Evolutionary conservation across 30 jellyfish, hydroid and myxozoan species (phyloP), one percentile per base, ranked within the genome.

Genomic region (Calvadosia cruxmelitensis): DNA sequence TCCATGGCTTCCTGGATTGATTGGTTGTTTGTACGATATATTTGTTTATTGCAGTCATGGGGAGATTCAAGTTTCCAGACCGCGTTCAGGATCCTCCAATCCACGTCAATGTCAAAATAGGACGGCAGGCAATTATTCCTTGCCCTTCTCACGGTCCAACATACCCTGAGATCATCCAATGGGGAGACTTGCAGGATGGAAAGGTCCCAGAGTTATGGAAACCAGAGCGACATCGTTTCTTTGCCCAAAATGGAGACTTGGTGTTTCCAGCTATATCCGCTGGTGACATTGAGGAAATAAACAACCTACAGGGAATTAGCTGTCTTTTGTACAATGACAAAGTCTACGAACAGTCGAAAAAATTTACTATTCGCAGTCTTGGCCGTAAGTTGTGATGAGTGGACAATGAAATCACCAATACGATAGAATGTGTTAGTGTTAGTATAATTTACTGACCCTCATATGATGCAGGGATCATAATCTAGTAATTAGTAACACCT

Each of bases 151-250:
- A 67, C 53, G 69, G 91, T 63, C 28, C 68, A 27, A 68, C 82
- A 0, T 62, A 30, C 76, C 91, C 91, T 48, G 61, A 74, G 10
- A 78, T 69, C 29, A 42, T 78, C 0, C 80, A 78, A 50, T 78
- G 91, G 91, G 91, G 91, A 53, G 69, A 70, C 42, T 75, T 78
- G 27, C 91, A 81, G 20, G 32, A 71, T 1, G 73, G 68, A 0
- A 74, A 36, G 42, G 48, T 68, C 30, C 78, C 81, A 42, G 20
- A 5, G 10, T 42, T 42, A 42, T 42, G 57, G 57, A 5, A 42
- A 10, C 57, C 57, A 42, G 20, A 10, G 10, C 10, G 57, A 10
- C 57, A 20, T 42, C 57, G 57, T 20, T 42, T 42, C 57, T 42
- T 42, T 42, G 10, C 57, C 20, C 15, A 42, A 20, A 42, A 42